Conservation (phyloP, 2,113 vertebrate species). For the Siphamia tubifer region DNA sequence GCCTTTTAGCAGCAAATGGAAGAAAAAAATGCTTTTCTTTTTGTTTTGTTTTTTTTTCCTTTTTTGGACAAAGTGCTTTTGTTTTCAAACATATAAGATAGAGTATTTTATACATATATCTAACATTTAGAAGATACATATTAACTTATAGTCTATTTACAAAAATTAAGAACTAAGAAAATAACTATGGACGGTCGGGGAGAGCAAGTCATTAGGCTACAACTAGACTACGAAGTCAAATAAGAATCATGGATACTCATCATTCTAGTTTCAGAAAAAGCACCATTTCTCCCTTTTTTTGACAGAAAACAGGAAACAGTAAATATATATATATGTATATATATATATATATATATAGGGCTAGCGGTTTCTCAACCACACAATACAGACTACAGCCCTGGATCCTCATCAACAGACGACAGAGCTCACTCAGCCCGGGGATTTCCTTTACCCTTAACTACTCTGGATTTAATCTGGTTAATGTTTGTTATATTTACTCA, state of each 20-base stretch:
- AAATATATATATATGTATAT: slow-evolving; percentile 26
- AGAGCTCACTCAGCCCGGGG: slow-evolving; percentile 18
- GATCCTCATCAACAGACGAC: slow-evolving; percentile 19
- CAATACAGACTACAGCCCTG: slow-evolving; percentile 19
- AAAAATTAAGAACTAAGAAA: slow-evolving; percentile 75
- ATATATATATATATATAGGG: slow-evolving; percentile 37
- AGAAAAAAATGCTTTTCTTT: slow-evolving; percentile 88
- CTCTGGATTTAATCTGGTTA: slow-evolving; percentile 10
- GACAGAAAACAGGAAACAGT: slow-evolving; percentile 50
- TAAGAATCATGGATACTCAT: slow-evolving; percentile 60
- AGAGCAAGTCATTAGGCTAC: slow-evolving; percentile 70
- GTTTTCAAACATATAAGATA: slow-evolving; percentile 93
- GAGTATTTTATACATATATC: slow-evolving; percentile 89
- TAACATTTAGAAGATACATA: slow-evolving; percentile 89
- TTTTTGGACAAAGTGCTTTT: slow-evolving; percentile 98
- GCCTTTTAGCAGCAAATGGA: slow-evolving; percentile 99
- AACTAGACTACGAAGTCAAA: slow-evolving; percentile 64
- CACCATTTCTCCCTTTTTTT: slow-evolving; percentile 80
- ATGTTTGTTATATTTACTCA: background rate
- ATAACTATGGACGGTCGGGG: slow-evolving; percentile 73
- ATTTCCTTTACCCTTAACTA: background rate
- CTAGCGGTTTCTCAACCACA: slow-evolving; percentile 39
- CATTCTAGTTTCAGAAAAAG: slow-evolving; percentile 70
- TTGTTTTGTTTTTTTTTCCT: slow-evolving; percentile 78
- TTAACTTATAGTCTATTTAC: slow-evolving; percentile 78